Percentiles rank a stretch among this genome's conserved stretches.
phyloP scores from a whole-genome alignment of 2,113 vertebrate genomes.

The Capreolus pygargus region DNA sequence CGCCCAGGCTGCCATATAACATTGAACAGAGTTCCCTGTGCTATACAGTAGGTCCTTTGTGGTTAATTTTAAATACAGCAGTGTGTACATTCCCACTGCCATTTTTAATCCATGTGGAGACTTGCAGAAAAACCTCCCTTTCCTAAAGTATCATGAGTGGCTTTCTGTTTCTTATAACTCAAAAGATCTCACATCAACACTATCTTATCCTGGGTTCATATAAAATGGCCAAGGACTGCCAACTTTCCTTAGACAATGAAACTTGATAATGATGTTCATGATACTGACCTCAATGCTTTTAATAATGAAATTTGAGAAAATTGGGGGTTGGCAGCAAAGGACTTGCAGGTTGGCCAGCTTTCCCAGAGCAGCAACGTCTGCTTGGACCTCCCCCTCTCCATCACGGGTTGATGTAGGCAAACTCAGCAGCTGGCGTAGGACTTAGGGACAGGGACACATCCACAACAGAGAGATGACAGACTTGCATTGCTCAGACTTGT shows the following conservation, averaged over 20 bases:
- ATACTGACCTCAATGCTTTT: conserved; percentile 15
- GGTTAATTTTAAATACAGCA: neutral
- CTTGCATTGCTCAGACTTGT: neutral
- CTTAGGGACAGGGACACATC: neutral
- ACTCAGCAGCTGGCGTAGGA: neutral
- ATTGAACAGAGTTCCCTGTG: neutral
- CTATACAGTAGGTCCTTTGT: neutral
- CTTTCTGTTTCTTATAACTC: neutral
- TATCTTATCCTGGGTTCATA: neutral
- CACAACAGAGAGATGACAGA: neutral
- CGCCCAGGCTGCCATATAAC: neutral
- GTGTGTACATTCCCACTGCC: neutral
- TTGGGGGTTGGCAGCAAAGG: neutral
- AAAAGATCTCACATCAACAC: neutral
- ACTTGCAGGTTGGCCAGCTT: neutral
- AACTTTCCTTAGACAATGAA: neutral
- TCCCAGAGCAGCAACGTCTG: neutral
- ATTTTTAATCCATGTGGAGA: neutral
- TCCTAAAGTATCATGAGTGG: neutral
- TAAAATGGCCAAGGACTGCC: neutral
- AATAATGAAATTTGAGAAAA: conserved; percentile 31
- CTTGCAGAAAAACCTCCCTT: neutral
- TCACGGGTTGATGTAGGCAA: neutral
- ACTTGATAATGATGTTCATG: conserved; percentile 12
- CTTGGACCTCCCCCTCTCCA: neutral